A percentile compares a stretch with the other conserved stretches of the same genome.
Evolutionary conservation across 2,797 vertebrate species (phyloP).

Genomic region (Loris lydekkerianus): DNA sequence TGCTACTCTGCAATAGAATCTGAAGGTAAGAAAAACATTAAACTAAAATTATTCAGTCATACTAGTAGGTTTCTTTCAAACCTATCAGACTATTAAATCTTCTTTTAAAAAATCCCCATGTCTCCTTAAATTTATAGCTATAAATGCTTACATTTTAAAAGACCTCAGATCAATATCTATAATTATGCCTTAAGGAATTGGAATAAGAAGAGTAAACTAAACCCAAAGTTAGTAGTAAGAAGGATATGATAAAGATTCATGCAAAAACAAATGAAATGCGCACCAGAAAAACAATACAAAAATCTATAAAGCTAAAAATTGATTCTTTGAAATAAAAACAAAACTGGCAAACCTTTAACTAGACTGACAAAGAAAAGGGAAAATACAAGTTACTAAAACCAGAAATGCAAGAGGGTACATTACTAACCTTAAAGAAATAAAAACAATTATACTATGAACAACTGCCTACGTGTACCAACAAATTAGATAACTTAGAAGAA

Average conservation of each 20-base stretch:
- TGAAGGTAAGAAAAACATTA: background rate
- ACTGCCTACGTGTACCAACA: background rate
- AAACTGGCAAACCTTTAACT: constrained; percentile 34
- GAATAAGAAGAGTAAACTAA: constrained; percentile 43
- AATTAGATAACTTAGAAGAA: background rate
- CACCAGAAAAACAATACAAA: constrained; percentile 16
- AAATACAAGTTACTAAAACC: background rate
- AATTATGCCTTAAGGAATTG: background rate
- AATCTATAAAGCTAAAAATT: background rate
- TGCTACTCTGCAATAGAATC: background rate
- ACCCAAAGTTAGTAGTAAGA: background rate
- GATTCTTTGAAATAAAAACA: constrained; percentile 30
- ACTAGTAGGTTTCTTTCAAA: constrained; percentile 6
- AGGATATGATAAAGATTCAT: constrained; percentile 3
- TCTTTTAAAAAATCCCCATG: background rate
- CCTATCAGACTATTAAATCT: constrained; percentile 6
- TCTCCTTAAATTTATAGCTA: background rate
- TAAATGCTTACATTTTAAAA: constrained; percentile 36
- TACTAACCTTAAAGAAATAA: background rate
- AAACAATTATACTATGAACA: constrained; percentile 19
- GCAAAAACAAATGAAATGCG: background rate
- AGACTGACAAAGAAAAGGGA: background rate
- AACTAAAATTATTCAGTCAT: constrained; percentile 24
- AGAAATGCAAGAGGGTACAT: background rate
- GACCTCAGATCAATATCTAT: background rate